phyloP scores from a whole-genome alignment of 2,113 vertebrate genomes.

The Barbus barbus region DNA sequence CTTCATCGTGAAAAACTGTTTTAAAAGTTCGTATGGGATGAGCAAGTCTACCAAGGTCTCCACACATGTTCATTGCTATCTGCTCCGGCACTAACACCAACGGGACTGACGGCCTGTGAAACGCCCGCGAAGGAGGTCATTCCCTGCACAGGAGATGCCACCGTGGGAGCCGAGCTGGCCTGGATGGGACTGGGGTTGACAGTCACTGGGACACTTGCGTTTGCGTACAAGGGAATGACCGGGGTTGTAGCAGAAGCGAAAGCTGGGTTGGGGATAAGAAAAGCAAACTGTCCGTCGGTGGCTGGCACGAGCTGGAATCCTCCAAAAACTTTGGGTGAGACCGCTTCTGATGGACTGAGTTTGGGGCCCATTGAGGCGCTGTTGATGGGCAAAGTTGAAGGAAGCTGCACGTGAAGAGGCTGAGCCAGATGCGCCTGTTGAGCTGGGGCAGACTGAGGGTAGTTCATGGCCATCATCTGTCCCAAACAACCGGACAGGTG shows the following conservation, averaged over 20 bases:
- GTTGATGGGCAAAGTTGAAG: constrained; percentile 75
- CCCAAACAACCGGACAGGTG: constrained; percentile 87
- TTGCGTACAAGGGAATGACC: constrained; percentile 77
- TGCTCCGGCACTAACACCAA: constrained; percentile 71
- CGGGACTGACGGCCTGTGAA: constrained; percentile 78
- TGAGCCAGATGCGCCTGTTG: constrained; percentile 79
- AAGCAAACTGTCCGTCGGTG: constrained; percentile 84
- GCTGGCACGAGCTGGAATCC: constrained; percentile 84
- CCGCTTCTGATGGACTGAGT: constrained; percentile 76
- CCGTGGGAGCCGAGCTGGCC: constrained; percentile 60
- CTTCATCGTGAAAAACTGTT: constrained; percentile 54
- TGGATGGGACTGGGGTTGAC: constrained; percentile 70
- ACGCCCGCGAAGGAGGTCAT: constrained; percentile 83
- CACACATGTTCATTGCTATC: constrained; percentile 86
- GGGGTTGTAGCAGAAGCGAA: constrained; percentile 75
- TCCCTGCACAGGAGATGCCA: constrained; percentile 83
- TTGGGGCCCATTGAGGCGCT: constrained; percentile 77
- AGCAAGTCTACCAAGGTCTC: constrained; percentile 85
- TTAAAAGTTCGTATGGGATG: constrained; percentile 38
- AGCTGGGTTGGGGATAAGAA: constrained; percentile 82
- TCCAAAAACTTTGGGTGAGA: constrained; percentile 81
- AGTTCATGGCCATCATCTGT: constrained; percentile 87
- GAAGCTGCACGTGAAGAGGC: constrained; percentile 85
- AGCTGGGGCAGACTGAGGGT: constrained; percentile 69
- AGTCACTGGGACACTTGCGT: constrained; percentile 76